These are phyloP conservation scores for Lasioglossum albipes DNA, from an alignment of 1,140 invertebrate genomes.

Conservation along the genomic window DNA sequence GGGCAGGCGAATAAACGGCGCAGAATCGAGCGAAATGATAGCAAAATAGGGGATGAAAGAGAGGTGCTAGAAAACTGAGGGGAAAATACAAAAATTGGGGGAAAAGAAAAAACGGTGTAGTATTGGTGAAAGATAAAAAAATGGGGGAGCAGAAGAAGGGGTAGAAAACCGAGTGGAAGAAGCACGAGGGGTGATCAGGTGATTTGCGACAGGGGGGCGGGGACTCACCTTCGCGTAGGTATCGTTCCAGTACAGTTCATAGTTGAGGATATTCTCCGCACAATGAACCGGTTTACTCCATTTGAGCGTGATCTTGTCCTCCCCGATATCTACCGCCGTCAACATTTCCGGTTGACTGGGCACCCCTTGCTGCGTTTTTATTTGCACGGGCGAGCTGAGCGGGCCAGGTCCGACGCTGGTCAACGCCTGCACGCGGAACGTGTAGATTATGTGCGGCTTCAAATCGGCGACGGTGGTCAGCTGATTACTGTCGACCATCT, in stretches of 20 bases:
- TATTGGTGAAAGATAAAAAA: too few species aligned
- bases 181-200: too few species aligned
- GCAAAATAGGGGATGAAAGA: too few species aligned
- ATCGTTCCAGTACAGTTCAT: conserved; percentile 98
- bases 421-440: conserved; percentile 94
- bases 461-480: conserved; percentile 96
- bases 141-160: too few species aligned
- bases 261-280: conserved; percentile 94
- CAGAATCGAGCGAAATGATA: too few species aligned
- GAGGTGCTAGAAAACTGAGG: too few species aligned
- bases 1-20: too few species aligned
- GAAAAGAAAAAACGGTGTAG: too few species aligned
- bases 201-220: too few species aligned
- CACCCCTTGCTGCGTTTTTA: conserved; percentile 98
- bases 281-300: conserved; percentile 95
- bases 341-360: conserved; percentile 96
- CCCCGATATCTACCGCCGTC: conserved; percentile 88
- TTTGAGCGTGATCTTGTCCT: conserved; percentile 90
- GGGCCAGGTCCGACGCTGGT: conserved; percentile 95
- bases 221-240: conserved; percentile 91
- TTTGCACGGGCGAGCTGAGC: conserved; percentile 93
- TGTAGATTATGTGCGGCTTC: conserved; percentile 93
- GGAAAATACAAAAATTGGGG: too few species aligned
- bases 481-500: conserved; percentile 95
- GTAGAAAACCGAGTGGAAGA: too few species aligned